Evolutionary conservation across 2,113 vertebrate genomes (phyloP), one percentile per base, ranked within the genome.

Genomic region (Gadus chalcogrammus): DNA sequence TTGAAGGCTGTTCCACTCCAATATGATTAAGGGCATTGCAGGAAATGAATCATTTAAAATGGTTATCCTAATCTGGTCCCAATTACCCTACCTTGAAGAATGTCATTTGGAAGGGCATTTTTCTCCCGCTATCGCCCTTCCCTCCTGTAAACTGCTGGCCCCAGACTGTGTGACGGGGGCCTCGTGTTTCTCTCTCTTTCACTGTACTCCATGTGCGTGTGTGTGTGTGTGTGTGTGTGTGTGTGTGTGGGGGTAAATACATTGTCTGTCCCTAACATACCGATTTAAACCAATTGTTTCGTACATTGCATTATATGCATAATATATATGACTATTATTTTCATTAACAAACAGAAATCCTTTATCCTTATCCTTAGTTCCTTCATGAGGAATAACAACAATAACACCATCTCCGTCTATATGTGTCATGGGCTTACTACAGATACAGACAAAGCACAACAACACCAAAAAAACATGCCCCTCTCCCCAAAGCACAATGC

Each of bases 11-110:
- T 72, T 66, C 59, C 20, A 35, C 70, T 69, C 70, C 68, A 66
- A 22, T 58, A 38, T 69, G 35, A 78, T 82, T 65, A 72, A 72
- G 79, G 59, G 28, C 28, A 17, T 62, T 65, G 31, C 76, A 78
- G 75, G 70, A 78, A 81, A 83, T 73, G 31, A 73, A 60, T 68
- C 4, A 74, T 82, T 76, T 78, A 1, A 81, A 72, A 70, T 72
- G 18, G 52, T 63, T 38, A 64, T 31, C 38, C 18, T 66, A 73
- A 68, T 70, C 72, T 72, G 67, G 67, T 70, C 61, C 55, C 35
- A 75, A 77, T 79, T 76, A 72, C 70, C 31, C 24, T 48, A 73
- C 70, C 70, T 66, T 63, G 38, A 73, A 58, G 61, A 24, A 63
- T 65, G 42, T 61, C 52, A 73, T 48, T 75, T 69, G 20, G 64